Evolutionary conservation across 64 coral and sea anemone genomes (phyloP).

Genomic region (Montipora efflorescens): DNA sequence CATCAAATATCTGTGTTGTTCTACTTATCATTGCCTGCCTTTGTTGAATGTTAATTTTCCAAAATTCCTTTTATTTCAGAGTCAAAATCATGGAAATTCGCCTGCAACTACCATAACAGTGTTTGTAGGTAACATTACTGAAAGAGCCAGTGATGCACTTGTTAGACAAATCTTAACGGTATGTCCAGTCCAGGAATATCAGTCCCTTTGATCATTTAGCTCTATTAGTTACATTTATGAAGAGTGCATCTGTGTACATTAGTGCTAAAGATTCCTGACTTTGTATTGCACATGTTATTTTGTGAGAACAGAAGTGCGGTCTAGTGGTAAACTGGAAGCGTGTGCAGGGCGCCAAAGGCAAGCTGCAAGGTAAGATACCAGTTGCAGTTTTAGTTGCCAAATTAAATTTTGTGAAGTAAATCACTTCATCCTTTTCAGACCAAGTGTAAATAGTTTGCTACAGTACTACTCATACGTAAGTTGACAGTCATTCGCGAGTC

Average conservation of each 20-base stretch:
- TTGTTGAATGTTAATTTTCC: background rate
- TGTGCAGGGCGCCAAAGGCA: constrained; percentile 95
- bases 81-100: constrained; percentile 38
- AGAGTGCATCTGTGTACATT: background rate
- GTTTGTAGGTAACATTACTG: constrained; percentile 99
- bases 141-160: constrained; percentile 95
- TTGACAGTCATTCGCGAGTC: too few relatives aligned
- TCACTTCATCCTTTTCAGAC: too few relatives aligned
- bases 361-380: constrained; percentile 83
- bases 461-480: too few relatives aligned
- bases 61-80: background rate
- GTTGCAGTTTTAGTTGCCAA: background rate
- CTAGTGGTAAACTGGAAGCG: constrained; percentile 98
- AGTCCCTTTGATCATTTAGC: background rate
- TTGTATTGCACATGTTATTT: constrained; percentile 12
- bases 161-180: constrained; percentile 99
- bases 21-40: too few relatives aligned
- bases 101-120: constrained; percentile 83
- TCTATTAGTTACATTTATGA: background rate
- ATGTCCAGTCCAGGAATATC: constrained; percentile 28
- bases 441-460: too few relatives aligned
- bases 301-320: constrained; percentile 92
- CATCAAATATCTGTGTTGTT: too few relatives aligned
- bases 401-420: too few relatives aligned
- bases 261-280: background rate